Conservation (phyloP, 2,113 vertebrate species). For the Tragelaphus strepsiceros region DNA sequence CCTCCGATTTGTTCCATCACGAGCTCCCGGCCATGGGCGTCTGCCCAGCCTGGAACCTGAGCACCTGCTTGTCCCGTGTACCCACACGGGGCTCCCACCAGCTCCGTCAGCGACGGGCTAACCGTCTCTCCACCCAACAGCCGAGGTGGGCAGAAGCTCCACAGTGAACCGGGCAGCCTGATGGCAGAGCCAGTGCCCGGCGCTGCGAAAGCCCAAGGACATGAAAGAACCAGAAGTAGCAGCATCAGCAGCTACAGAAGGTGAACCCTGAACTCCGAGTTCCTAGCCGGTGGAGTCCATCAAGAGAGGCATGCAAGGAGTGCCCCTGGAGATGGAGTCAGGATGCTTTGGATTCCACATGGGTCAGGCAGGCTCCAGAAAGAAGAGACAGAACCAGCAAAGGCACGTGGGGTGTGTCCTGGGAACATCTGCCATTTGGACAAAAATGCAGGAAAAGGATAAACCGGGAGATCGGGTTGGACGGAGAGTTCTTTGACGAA, state of each 20-base stretch:
- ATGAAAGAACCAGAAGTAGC: background rate
- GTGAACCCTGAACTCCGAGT: background rate
- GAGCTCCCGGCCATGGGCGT: background rate
- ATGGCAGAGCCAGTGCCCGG: fast-evolving
- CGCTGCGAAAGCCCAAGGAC: fast-evolving
- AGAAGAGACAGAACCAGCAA: background rate
- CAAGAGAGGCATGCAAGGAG: background rate
- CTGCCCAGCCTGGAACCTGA: fast-evolving
- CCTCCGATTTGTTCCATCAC: background rate
- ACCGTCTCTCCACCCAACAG: background rate
- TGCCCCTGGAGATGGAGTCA: background rate
- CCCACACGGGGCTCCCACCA: background rate
- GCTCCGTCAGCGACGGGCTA: fast-evolving
- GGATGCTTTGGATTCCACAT: background rate
- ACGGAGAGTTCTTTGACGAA: background rate
- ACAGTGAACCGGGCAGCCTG: too few species aligned
- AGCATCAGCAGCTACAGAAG: background rate
- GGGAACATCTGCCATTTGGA: background rate
- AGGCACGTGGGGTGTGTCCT: background rate
- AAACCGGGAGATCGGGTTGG: background rate
- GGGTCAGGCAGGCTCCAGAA: background rate
- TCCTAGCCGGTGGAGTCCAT: background rate
- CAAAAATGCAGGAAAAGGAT: background rate
- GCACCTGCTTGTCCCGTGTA: fast-evolving
- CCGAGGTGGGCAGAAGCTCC: background rate